phyloP scores from a whole-genome alignment of 2,797 vertebrate genomes.

The Podargus strigoides region DNA sequence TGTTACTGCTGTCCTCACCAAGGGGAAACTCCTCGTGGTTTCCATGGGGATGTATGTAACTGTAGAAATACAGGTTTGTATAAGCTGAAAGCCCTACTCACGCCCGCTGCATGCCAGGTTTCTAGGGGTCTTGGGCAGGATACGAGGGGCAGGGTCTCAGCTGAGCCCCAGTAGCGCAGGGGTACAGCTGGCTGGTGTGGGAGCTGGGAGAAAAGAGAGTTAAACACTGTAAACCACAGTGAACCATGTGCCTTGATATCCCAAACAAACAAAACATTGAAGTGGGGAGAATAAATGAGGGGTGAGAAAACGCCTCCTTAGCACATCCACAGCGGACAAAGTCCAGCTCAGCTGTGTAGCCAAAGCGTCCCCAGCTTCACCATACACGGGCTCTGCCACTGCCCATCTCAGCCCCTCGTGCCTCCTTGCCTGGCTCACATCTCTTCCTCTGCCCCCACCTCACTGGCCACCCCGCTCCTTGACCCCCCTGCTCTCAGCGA shows the following conservation, averaged over 20 bases:
- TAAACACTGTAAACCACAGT: not conserved
- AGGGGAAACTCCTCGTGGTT: slow-evolving; percentile 79
- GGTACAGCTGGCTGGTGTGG: not conserved
- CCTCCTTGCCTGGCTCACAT: not conserved
- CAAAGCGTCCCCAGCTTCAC: not conserved
- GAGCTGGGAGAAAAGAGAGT: not conserved
- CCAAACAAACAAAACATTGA: not conserved
- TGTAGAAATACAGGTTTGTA: slow-evolving; percentile 33
- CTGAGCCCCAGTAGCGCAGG: accelerated
- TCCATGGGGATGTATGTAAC: slow-evolving; percentile 69
- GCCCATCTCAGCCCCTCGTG: not conserved
- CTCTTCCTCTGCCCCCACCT: not conserved
- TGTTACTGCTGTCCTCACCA: slow-evolving; percentile 68
- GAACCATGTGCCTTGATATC: not conserved
- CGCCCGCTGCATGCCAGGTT: accelerated
- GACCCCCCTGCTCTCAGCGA: not conserved
- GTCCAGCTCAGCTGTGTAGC: not conserved
- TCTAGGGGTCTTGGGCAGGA: not conserved
- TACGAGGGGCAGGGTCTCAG: not conserved
- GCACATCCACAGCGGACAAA: not conserved
- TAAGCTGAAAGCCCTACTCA: slow-evolving; percentile 53
- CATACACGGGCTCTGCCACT: not conserved
- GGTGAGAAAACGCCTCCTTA: not conserved
- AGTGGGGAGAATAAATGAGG: not conserved
- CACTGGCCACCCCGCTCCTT: not conserved